Percentiles rank a stretch among this genome's conserved stretches.
Conservation (phyloP, 2,113 vertebrate species). For the Psammodynastes pulverulentus region DNA sequence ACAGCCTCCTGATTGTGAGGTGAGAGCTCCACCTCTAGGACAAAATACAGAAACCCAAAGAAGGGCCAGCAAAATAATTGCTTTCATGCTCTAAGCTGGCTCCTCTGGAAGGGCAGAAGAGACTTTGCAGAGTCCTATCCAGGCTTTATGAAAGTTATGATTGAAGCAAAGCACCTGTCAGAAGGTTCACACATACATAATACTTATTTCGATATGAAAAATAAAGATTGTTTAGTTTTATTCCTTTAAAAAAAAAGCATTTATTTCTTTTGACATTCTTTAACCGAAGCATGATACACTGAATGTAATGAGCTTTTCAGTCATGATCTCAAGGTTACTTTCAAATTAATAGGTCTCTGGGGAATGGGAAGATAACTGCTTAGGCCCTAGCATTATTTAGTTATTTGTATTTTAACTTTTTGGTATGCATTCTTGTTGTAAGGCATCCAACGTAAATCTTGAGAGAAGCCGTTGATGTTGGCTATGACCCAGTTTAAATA, state of each 20-base stretch:
- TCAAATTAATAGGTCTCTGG: slow-evolving; percentile 21
- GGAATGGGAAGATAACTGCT: slow-evolving; percentile 1
- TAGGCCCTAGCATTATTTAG: neutral
- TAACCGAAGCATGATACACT: slow-evolving; percentile 26
- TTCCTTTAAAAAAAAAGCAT: neutral
- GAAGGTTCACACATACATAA: neutral
- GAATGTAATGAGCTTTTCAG: neutral
- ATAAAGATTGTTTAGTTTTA: slow-evolving; percentile 10
- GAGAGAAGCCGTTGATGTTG: slow-evolving; percentile 52
- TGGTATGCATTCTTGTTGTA: slow-evolving; percentile 5
- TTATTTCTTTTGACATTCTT: neutral
- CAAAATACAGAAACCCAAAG: neutral
- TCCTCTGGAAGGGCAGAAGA: neutral
- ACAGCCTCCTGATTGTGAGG: too few species aligned
- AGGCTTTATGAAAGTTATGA: neutral
- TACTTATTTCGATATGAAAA: neutral
- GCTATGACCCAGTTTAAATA: slow-evolving; percentile 56
- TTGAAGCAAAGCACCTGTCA: neutral
- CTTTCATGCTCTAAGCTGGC: neutral
- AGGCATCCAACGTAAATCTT: slow-evolving; percentile 45
- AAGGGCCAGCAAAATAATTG: neutral
- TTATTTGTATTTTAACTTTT: neutral
- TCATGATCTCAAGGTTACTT: slow-evolving; percentile 10
- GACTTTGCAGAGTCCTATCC: neutral
- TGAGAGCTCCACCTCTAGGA: too few species aligned